Evolutionary conservation across 2,113 vertebrate species (phyloP).

Genomic region (Tachysurus vachellii): DNA sequence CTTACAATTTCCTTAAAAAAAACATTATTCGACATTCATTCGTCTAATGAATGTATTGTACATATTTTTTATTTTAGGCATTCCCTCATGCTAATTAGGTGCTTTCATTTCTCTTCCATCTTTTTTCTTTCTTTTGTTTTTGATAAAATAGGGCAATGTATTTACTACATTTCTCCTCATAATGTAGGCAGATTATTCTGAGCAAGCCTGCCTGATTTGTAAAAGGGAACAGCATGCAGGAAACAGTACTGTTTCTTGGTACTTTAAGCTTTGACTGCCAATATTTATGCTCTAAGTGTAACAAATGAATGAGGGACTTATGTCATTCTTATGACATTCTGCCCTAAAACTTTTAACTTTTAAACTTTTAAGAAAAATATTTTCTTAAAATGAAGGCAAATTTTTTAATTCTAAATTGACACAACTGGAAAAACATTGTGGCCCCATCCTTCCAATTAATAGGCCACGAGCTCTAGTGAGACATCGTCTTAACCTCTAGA

Average conservation of each 20-base stretch:
- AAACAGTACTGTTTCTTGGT: constrained; percentile 51
- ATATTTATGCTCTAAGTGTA: not conserved
- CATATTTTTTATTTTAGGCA: constrained; percentile 75
- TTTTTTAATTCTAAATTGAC: too few relatives aligned
- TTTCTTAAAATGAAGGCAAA: not conserved
- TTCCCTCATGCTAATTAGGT: constrained; percentile 76
- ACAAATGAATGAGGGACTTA: not conserved
- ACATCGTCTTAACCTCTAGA: not conserved
- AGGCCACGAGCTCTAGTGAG: not conserved
- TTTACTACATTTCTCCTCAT: constrained; percentile 67
- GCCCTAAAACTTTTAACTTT: not conserved
- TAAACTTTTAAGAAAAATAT: not conserved
- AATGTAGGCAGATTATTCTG: constrained; percentile 57
- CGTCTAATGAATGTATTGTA: constrained; percentile 77
- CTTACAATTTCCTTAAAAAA: constrained; percentile 57
- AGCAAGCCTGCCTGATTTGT: constrained; percentile 64
- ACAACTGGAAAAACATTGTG: not conserved
- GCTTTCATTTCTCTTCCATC: constrained; percentile 70
- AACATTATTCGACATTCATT: constrained; percentile 72
- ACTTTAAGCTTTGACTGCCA: not conserved
- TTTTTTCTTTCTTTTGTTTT: constrained; percentile 51
- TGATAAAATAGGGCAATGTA: constrained; percentile 74
- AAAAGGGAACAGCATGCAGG: constrained; percentile 72
- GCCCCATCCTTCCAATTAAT: not conserved
- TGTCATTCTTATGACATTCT: too few relatives aligned